These are phyloP conservation scores for Gephyroberyx darwinii DNA, from an alignment of 2,797 vertebrate species.

Conservation along the genomic window DNA sequence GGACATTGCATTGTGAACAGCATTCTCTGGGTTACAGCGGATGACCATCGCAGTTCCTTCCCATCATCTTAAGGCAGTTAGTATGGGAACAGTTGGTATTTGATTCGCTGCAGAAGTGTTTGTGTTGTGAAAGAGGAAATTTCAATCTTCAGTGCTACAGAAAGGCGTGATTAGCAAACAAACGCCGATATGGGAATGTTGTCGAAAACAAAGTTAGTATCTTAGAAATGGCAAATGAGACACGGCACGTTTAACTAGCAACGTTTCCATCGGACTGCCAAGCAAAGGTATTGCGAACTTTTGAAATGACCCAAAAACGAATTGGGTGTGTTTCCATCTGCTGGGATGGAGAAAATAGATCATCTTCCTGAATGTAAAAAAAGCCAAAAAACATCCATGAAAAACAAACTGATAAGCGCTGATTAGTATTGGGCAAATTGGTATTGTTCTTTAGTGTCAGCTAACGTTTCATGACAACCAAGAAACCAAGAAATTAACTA, in stretches of 20 bases:
- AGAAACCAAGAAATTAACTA: neutral
- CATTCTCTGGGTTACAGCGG: conserved; percentile 43
- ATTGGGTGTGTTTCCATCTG: too few relatives aligned
- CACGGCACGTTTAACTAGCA: neutral
- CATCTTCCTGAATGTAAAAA: too few relatives aligned
- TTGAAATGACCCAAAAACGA: too few relatives aligned
- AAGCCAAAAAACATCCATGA: neutral
- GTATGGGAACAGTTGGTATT: conserved; percentile 25
- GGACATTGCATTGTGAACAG: conserved; percentile 17
- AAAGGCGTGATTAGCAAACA: conserved; percentile 1
- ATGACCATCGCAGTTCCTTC: conserved; percentile 17
- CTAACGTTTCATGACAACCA: neutral
- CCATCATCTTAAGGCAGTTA: conserved; percentile 58
- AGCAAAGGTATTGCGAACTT: neutral
- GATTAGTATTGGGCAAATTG: too few relatives aligned
- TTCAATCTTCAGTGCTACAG: conserved; percentile 11
- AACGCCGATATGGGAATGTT: neutral
- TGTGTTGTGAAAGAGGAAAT: neutral
- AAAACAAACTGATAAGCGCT: neutral
- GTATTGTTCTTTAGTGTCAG: conserved; percentile 5
- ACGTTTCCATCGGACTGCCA: neutral
- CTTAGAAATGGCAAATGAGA: neutral
- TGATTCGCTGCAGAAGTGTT: conserved; percentile 15
- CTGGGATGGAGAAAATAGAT: too few relatives aligned
- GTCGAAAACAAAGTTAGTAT: neutral